A percentile compares a stretch with the other conserved stretches of the same genome.
Evolutionary conservation across 2,888 invertebrate genomes (phyloP).

Genomic region (Brachynemurus nebulosus): DNA sequence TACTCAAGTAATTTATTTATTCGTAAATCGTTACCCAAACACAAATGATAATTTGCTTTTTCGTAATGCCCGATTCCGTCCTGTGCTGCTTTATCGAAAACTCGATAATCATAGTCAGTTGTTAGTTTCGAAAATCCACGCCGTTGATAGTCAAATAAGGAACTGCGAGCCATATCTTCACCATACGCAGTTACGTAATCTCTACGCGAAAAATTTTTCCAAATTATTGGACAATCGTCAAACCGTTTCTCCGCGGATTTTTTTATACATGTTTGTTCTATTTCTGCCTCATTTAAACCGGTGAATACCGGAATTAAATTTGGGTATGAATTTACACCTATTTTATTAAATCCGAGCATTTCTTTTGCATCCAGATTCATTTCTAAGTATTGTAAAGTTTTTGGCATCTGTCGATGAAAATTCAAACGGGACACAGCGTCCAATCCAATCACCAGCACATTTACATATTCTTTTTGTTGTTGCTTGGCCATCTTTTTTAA

Average conservation of each 20-base stretch:
- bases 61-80: constrained; percentile 47
- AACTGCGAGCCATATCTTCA: constrained; percentile 69
- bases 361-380: constrained; percentile 51
- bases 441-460: constrained; percentile 67
- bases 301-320: constrained; percentile 71
- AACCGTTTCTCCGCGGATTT: constrained; percentile 36
- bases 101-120: constrained; percentile 72
- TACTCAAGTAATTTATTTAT: constrained; percentile 61
- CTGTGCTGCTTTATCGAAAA: constrained; percentile 58
- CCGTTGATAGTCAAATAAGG: constrained; percentile 68
- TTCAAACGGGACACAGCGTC: constrained; percentile 79
- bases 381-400: constrained; percentile 46
- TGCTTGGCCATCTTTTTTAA: too few relatives aligned
- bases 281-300: constrained; percentile 52
- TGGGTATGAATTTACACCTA: constrained; percentile 88
- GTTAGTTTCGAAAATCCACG: constrained; percentile 65
- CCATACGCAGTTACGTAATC: constrained; percentile 68
- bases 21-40: constrained; percentile 54
- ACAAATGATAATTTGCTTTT: constrained; percentile 49
- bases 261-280: constrained; percentile 49
- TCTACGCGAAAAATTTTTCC: constrained; percentile 59
- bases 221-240: constrained; percentile 70
- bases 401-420: constrained; percentile 71
- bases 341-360: constrained; percentile 81
- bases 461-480: constrained; percentile 40